These are phyloP conservation scores for Polymixis flavicincta DNA, from an alignment of 2,888 invertebrate species.

Conservation along the genomic window DNA sequence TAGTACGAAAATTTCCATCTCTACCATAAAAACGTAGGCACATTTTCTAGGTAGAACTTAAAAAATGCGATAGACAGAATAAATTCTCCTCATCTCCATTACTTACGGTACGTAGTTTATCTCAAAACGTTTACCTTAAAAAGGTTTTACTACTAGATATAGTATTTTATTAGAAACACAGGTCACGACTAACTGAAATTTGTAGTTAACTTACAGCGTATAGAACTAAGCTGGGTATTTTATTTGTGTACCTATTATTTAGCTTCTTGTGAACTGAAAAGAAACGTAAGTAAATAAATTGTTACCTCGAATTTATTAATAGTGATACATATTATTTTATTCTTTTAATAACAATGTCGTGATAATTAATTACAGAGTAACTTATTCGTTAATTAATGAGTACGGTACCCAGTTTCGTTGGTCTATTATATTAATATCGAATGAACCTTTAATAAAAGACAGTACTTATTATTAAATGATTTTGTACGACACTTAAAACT, in stretches of 20 bases:
- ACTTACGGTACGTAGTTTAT: slow-evolving; percentile 63
- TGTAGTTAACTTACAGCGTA: slow-evolving; percentile 49
- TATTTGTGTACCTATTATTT: slow-evolving; percentile 54
- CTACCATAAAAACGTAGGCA: slow-evolving; percentile 58
- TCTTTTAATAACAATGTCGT: slow-evolving; percentile 2
- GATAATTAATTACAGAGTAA: slow-evolving; percentile 3
- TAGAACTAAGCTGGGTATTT: slow-evolving; percentile 46
- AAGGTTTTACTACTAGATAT: slow-evolving; percentile 57
- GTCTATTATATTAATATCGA: not conserved
- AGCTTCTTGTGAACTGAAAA: slow-evolving; percentile 19
- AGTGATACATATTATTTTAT: not conserved
- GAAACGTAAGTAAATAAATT: slow-evolving; percentile 9
- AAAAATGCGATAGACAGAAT: slow-evolving; percentile 60
- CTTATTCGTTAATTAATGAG: slow-evolving; percentile 4
- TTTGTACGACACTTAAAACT: not conserved
- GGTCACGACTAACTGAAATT: slow-evolving; percentile 60
- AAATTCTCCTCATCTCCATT: slow-evolving; percentile 64
- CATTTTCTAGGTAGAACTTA: slow-evolving; percentile 55
- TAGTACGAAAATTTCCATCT: slow-evolving; percentile 53
- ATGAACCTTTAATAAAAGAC: not conserved
- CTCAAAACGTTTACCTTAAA: slow-evolving; percentile 61
- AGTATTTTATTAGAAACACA: slow-evolving; percentile 58
- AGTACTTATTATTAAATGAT: not conserved
- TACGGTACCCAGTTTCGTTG: not conserved
- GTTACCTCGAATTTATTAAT: slow-evolving; percentile 15